Base-by-base conservation (phyloP, 2,113 vertebrate species). In the Ophiodon elongatus region DNA sequence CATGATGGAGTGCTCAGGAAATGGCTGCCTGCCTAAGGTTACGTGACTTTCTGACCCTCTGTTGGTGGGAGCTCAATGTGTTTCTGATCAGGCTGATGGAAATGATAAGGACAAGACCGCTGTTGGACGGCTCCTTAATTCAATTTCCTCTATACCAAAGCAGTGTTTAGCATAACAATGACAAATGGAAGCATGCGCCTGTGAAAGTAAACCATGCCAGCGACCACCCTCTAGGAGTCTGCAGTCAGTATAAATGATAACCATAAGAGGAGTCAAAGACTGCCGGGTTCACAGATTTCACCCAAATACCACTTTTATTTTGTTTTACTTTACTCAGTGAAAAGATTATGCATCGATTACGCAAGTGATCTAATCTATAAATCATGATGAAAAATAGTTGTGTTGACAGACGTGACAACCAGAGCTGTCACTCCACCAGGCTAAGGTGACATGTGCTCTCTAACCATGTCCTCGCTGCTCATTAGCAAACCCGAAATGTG, bases 161-260 rank as follows among this genome's bases (percentile, higher is more conserved):
- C 80, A 76, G 80, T 88, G 89, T 94, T 94, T 89, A 92, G 89
- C 92, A 94, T 89, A 93, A 94, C 92, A 93, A 90, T 91, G 89
- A 92, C 90, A 89, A 87, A 91, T 91, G 82, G 79, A 88, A 85
- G 87, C 70, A 54, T 79, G 69, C 74, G 75, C 68, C 73, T 85
- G 76, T 79, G 83, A 83, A 79, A 78, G 85, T 91, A 89, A 90
- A 86, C 80, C 62, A 68, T 65, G 84, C 70, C 80, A 69, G 45
- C 13, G 80, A 85, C 86, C 89, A 89, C 83, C 88, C 76, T 68
- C 85, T 82, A 50, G 77, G 68, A 85, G 69, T 85, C 85, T 66
- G 72, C 57, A 78, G 68, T 39, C 56, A 64, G 39, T 47, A 68
- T 54, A 76, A 81, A 74, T 37, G 59, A 90, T 78, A 69, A 50